Conservation (phyloP, 2,888 invertebrate genomes). For the Euzophera pinguis region DNA sequence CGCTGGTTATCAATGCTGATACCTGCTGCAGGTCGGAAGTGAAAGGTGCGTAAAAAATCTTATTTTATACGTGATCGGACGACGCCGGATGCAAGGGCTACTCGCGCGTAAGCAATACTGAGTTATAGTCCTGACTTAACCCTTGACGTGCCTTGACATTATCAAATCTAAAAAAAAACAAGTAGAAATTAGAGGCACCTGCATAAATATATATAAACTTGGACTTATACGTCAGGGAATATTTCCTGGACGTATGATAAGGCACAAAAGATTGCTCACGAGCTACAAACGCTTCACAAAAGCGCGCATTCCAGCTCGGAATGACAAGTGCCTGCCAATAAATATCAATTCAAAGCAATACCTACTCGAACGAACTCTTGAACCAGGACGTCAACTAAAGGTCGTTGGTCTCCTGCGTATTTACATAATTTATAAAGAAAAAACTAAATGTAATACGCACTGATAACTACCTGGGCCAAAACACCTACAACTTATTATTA, state of each 20-base stretch:
- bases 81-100: conserved; percentile 32
- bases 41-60: conserved; percentile 67
- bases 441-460: conserved; percentile 36
- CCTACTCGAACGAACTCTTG: conserved; percentile 17
- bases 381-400: conserved; percentile 41
- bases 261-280: neutral
- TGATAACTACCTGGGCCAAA: conserved; percentile 27
- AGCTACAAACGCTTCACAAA: neutral
- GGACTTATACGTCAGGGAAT: too few species aligned
- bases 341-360: conserved; percentile 8
- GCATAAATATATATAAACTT: neutral
- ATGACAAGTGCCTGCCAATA: conserved; percentile 1
- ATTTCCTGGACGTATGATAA: neutral
- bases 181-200: too few species aligned
- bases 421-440: conserved; percentile 56
- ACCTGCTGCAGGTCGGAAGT: conserved; percentile 66
- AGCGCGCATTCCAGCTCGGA: conserved; percentile 4
- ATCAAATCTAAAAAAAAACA: neutral
- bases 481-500: conserved; percentile 32
- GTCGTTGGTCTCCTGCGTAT: conserved; percentile 53
- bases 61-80: conserved; percentile 47
- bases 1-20: conserved; percentile 45
- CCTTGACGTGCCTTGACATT: neutral
- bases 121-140: neutral
- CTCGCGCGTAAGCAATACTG: conserved; percentile 18